These are phyloP conservation scores for Sminthurides bifidus DNA, from an alignment of 1,140 invertebrate genomes.

Conservation along the genomic window DNA sequence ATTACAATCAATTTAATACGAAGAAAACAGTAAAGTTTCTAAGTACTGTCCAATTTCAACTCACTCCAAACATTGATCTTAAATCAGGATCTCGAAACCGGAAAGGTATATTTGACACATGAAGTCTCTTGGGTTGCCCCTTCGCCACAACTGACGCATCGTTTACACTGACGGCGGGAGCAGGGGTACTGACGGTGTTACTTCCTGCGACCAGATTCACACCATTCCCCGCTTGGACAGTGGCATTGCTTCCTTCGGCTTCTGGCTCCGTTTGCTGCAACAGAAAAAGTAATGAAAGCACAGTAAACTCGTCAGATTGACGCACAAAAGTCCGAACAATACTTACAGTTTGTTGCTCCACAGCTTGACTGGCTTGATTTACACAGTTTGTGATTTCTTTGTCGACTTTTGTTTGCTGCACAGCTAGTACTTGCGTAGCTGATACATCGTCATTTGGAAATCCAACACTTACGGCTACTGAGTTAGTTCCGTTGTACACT, in stretches of 20 bases:
- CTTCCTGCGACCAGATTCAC: conserved; percentile 36
- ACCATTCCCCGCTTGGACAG: conserved; percentile 9
- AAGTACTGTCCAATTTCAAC: conserved; percentile 37
- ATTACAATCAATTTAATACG: not conserved
- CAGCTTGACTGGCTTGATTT: conserved; percentile 28
- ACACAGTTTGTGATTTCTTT: no score
- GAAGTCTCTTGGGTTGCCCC: conserved; percentile 62
- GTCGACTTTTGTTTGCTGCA: no score
- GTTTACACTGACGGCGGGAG: conserved; percentile 32
- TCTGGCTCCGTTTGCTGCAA: conserved; percentile 43
- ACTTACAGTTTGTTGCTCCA: conserved; percentile 31
- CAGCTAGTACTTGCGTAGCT: no score
- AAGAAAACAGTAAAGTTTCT: not conserved
- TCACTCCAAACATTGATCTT: conserved; percentile 93
- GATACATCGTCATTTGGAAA: no score
- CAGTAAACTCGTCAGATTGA: not conserved
- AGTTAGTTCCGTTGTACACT: no score
- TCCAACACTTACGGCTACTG: no score
- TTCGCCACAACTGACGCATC: conserved; percentile 31
- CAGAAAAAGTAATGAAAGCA: not conserved
- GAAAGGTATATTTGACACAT: conserved; percentile 98
- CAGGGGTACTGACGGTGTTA: conserved; percentile 20
- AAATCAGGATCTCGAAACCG: conserved; percentile 95
- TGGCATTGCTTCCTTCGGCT: conserved; percentile 32
- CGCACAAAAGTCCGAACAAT: not conserved